Base-by-base conservation (phyloP, 2,888 invertebrate genomes). In the Drosophila gaucha region DNA sequence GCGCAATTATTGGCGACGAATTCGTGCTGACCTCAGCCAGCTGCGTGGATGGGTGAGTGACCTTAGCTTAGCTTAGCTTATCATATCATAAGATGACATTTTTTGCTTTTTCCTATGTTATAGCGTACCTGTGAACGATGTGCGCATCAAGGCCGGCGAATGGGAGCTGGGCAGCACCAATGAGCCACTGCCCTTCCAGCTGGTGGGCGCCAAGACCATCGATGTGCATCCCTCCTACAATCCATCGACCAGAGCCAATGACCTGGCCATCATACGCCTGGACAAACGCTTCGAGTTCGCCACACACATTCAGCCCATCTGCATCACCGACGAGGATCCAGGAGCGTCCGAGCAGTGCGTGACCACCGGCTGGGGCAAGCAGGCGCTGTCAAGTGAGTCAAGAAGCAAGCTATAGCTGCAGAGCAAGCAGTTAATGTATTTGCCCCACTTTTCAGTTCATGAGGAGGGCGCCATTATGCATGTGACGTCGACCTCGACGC, bases 281-380 rank as follows among this genome's bases (percentile, higher is more conserved):
- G 91, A 94, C 4, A 94, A 94, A 73, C 94, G 94, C 79, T 79
- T 94, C 24, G 91, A 94, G 47, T 92, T 95, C 43, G 94, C 95
- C 43, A 93, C 94, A 68, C 96, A 96, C 78, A 94, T 97, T 50
- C 95, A 94, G 78, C 94, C 95, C 0, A 94, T 97, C 38, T 97
- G 97, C 86, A 91, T 96, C 41, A 94, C 95, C 67, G 94, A 94
- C 0, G 93, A 93, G 60, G 94, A 94, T 62, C 93, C 93, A 28
- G 89, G 80, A 22, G 78, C 89, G 72, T 90, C 90, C 1, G 94
- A 93, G 31, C 94, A 94, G 50, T 97, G 97, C 74, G 94, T 96
- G 6, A 94, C 95, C 0, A 96, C 96, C 51, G 97, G 97, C 47
- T 97, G 96, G 96, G 96, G 96, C 75, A 96, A 96, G 90, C 93